Base-by-base conservation (phyloP, 2,888 invertebrate species). In the Drosophila monieri region DNA sequence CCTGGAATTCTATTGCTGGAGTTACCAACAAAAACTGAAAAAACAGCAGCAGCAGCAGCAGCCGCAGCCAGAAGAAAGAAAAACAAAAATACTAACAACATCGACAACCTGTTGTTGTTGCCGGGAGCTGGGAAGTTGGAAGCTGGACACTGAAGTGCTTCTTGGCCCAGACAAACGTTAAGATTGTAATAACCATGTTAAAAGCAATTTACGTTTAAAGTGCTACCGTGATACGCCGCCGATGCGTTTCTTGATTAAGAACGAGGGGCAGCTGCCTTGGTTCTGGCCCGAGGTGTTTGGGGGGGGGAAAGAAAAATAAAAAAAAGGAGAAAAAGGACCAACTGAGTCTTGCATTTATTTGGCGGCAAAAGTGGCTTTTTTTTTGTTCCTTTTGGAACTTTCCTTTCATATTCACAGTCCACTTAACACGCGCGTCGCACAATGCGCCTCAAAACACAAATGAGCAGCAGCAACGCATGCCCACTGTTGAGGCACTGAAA, bases 151-250 rank as follows among this genome's bases (percentile, higher is more conserved):
- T 80, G 64, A 83, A 81, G 81, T 81, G 81, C 85, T 85, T 79
- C 80, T 73, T 77, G 80, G 85, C 80, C 81, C 74, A 74, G 74
- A 81, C 87, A 85, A 87, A 85, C 85, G 85, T 86, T 86, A 83
- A 88, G 87, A 88, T 87, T 85, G 87, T 87, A 88, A 87, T 88
- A 88, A 87, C 85, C 87, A 87, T 88, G 88, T 88, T 87, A 90
- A 90, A 90, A 89, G 89, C 89, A 89, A 89, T 89, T 90, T 90
- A 90, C 90, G 89, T 90, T 90, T 84, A 88, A 89, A 87, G 83
- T 88, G 89, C 89, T 89, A 89, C 89, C 86, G 89, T 89, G 88
- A 90, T 89, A 89, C 89, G 89, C 90, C 84, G 85, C 85, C 83
- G 88, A 85, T 90, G 78, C 85, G 88, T 88, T 85, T 84, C 88